Base-by-base conservation (phyloP, 2,113 vertebrate genomes). In the Vidua chalybeata region DNA sequence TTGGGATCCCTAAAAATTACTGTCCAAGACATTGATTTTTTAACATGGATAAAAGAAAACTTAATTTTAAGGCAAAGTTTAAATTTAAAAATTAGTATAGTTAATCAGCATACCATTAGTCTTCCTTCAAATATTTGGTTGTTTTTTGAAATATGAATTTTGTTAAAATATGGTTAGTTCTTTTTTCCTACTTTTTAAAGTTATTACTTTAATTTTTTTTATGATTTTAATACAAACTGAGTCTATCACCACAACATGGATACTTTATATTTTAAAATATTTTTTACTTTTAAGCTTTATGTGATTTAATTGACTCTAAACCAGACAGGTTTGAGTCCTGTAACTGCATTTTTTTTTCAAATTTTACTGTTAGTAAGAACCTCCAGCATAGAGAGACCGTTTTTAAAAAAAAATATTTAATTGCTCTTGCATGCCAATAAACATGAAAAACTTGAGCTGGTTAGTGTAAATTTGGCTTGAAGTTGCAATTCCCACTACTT, bases 381-480 rank as follows among this genome's bases (percentile, higher is more conserved):
- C 1, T 63, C 19, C 10, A 26, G 11, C 21, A 31, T 0, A 63
- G 22, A 84, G 5, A 46, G 27, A 46, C 1, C 6, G 0, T 35
- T 54, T 59, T 0, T 41, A 71, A 19, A 2, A 15, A 26, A 17
- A 11, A 16, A 1, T 26, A 37, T 61, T 64, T 76, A 12, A 23
- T 35, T 79, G 35, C 2, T 52, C 4, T 13, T 58, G 6, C 21
- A 20, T 23, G 9, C 1, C 39, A 51, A 23, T 39, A 31, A 12
- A 8, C 0, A 0, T 20, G 13, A 37, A 84, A 46, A 75, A 9
- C 20, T 9, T 35, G 30, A 28, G 20, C 37, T 76, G 16, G 3
- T 49, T 61, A 39, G 3, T 14, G 2, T 6, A 52, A 35, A 54
- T 26, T 61, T 76, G 51, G 1, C 9, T 43, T 77, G 30, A 87